phyloP scores from a whole-genome alignment of 2,797 vertebrate species.

The Adelosebastes latens region DNA sequence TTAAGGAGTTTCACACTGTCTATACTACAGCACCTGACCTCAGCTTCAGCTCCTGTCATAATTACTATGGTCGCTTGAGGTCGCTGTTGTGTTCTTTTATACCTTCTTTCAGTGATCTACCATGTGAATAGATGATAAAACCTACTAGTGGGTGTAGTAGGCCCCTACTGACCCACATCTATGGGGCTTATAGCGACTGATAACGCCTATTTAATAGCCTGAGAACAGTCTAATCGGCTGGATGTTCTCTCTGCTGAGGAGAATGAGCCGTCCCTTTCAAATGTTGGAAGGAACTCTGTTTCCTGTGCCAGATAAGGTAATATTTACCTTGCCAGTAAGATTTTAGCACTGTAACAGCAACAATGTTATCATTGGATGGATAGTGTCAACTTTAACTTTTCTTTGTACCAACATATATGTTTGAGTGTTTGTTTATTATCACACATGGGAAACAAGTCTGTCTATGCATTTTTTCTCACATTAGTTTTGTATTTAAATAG shows the following conservation, averaged over 20 bases:
- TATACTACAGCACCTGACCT: too few relatives aligned
- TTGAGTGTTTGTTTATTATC: constrained; percentile 18
- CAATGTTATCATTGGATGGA: constrained; percentile 2
- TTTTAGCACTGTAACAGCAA: constrained; percentile 16
- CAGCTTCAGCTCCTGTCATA: too few relatives aligned
- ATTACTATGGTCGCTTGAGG: too few relatives aligned
- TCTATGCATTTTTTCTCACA: constrained; percentile 39
- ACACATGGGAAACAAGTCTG: constrained; percentile 3
- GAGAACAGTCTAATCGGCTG: too few relatives aligned
- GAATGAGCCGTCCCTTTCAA: constrained; percentile 36
- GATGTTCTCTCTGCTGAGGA: constrained; percentile 16
- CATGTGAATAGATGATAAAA: too few relatives aligned
- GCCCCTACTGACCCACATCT: too few relatives aligned
- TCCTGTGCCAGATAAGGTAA: constrained; percentile 42
- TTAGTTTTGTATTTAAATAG: constrained; percentile 67
- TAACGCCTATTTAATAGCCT: too few relatives aligned
- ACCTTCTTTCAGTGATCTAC: too few relatives aligned
- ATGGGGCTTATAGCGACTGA: too few relatives aligned
- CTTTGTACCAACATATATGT: background rate
- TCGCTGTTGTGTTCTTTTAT: too few relatives aligned
- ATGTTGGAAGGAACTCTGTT: constrained; percentile 36
- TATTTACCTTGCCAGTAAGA: constrained; percentile 51
- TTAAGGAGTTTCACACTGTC: too few relatives aligned
- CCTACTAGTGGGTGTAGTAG: too few relatives aligned
- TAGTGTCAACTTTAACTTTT: constrained; percentile 1